Conservation (phyloP, 2,888 invertebrate genomes). For the Aporophyla lueneburgensis region DNA sequence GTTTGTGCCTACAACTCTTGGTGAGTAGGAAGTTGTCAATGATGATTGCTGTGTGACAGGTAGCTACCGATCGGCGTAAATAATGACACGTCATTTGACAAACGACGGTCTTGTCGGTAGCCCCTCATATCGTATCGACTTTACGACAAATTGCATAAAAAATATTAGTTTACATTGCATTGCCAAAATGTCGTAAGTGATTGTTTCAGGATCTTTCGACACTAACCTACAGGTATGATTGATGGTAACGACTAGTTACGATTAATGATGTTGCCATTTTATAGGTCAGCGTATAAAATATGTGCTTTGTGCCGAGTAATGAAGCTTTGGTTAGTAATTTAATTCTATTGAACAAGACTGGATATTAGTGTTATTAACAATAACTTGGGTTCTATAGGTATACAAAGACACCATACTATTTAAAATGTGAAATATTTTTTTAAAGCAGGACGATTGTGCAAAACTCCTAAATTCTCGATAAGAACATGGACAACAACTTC, state of each 20-base stretch:
- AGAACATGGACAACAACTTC: background rate
- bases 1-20: conserved; percentile 75
- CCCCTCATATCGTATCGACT: background rate
- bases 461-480: background rate
- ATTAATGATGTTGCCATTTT: conserved; percentile 57
- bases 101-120: conserved; percentile 31
- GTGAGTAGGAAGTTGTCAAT: conserved; percentile 82
- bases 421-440: conserved; percentile 6
- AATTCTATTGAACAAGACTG: conserved; percentile 29
- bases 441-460: background rate
- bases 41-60: conserved; percentile 77
- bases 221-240: conserved; percentile 48
- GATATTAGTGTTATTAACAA: conserved; percentile 36
- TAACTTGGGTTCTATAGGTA: background rate
- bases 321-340: conserved; percentile 32
- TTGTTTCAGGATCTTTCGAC: conserved; percentile 63
- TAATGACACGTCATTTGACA: conserved; percentile 82
- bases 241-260: conserved; percentile 49
- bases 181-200: conserved; percentile 44
- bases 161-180: conserved; percentile 7
- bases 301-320: conserved; percentile 35
- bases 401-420: background rate
- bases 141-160: conserved; percentile 60
- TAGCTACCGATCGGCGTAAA: conserved; percentile 76
- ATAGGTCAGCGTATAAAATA: conserved; percentile 49